These are phyloP conservation scores for Orthonychiurus folsomi DNA, from an alignment of 2,888 invertebrate species.

Conservation along the genomic window DNA sequence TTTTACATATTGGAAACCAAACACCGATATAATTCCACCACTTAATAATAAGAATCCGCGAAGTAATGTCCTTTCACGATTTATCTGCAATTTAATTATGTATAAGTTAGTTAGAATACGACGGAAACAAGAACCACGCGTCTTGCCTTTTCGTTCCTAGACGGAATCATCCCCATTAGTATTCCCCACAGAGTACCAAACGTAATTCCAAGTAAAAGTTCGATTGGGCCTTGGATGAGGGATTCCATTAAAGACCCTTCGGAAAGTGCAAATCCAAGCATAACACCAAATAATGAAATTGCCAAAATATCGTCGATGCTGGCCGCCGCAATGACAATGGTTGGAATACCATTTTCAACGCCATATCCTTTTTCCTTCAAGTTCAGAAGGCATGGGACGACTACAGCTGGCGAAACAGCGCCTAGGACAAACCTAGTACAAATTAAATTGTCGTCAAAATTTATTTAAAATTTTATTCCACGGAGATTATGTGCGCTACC, in stretches of 20 bases:
- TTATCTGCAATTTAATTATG: conserved; percentile 12
- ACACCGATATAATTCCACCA: conserved; percentile 56
- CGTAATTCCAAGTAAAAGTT: conserved; percentile 25
- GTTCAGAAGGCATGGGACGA: conserved; percentile 58
- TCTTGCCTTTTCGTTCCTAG: neutral
- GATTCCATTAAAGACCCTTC: conserved; percentile 44
- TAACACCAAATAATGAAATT: conserved; percentile 61
- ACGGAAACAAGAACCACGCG: neutral
- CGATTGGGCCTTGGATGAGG: conserved; percentile 30
- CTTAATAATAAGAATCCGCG: conserved; percentile 53
- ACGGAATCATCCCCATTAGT: conserved; percentile 15
- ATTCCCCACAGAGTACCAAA: conserved; percentile 26
- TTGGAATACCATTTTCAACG: conserved; percentile 63
- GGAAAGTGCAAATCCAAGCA: conserved; percentile 56
- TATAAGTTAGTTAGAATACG: neutral
- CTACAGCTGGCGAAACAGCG: conserved; percentile 66
- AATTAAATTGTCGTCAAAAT: conserved; percentile 8
- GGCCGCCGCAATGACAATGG: conserved; percentile 62
- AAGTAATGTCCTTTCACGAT: conserved; percentile 32
- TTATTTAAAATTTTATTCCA: conserved; percentile 1
- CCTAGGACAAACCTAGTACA: conserved; percentile 54
- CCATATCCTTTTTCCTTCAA: conserved; percentile 58
- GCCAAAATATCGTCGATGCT: conserved; percentile 67
- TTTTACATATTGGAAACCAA: conserved; percentile 54
- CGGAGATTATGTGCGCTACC: conserved; percentile 2